A percentile compares a stretch with the other conserved stretches of the same genome.
phyloP scores from a whole-genome alignment of 1,140 invertebrate genomes.

The Calycopis cecrops region DNA sequence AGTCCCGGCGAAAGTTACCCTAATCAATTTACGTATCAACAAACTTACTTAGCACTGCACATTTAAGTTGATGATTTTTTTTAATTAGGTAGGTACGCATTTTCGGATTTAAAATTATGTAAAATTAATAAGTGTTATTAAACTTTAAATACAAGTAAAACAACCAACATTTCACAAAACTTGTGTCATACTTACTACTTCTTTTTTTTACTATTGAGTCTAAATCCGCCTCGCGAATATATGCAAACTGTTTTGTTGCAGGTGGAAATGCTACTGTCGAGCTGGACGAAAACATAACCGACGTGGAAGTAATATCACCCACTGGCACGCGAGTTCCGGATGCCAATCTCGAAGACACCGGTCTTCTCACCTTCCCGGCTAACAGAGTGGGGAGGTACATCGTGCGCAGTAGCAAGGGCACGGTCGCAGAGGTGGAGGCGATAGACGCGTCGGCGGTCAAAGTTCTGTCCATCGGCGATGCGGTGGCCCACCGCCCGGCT shows the following conservation, averaged over 20 bases:
- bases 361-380: constrained; percentile 75
- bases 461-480: constrained; percentile 85
- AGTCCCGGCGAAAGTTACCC: too few species aligned
- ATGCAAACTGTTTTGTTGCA: constrained; percentile 23
- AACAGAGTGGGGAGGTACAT: constrained; percentile 73
- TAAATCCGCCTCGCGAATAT: neutral
- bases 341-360: constrained; percentile 63
- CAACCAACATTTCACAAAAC: too few species aligned
- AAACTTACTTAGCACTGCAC: too few species aligned
- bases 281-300: constrained; percentile 72
- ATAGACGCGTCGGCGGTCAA: constrained; percentile 90
- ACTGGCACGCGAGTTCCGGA: constrained; percentile 72
- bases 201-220: too few species aligned
- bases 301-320: constrained; percentile 76
- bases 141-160: too few species aligned
- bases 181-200: too few species aligned
- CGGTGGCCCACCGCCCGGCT: constrained; percentile 88
- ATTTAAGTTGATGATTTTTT: too few species aligned
- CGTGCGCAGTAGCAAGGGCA: constrained; percentile 61
- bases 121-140: too few species aligned
- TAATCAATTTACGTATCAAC: too few species aligned
- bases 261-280: constrained; percentile 75
- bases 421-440: constrained; percentile 82
- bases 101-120: too few species aligned
- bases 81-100: too few species aligned